Percentiles rank a stretch among this genome's conserved stretches.
Conservation (phyloP, 2,113 vertebrate species). For the Cynocephalus volans region DNA sequence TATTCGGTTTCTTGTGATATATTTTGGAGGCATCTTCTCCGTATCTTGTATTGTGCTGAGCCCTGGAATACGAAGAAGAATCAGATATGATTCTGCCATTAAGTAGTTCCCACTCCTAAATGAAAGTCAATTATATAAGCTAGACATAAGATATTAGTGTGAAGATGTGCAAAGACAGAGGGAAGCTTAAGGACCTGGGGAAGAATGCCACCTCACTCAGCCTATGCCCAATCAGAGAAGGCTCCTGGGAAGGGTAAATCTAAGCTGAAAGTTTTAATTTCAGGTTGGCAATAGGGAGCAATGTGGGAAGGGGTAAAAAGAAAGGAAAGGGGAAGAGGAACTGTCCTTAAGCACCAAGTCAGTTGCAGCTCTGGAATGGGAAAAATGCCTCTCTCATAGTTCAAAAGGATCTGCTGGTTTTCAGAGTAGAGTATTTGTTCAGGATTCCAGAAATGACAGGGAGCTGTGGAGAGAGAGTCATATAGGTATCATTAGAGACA, state of each 20-base stretch:
- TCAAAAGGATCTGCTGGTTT: not conserved
- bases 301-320: not conserved
- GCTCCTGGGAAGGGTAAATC: not conserved
- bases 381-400: not conserved
- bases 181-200: not conserved
- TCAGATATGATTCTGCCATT: not conserved
- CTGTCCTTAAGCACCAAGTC: not conserved
- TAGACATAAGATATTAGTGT: not conserved
- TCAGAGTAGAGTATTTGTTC: conserved; percentile 26
- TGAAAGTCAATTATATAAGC: not conserved
- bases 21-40: not conserved
- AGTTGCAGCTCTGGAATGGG: not conserved
- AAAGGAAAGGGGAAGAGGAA: not conserved
- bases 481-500: not conserved
- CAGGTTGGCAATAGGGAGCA: not conserved
- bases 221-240: not conserved
- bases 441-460: not conserved
- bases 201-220: not conserved
- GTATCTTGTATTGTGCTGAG: not conserved
- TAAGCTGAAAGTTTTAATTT: not conserved
- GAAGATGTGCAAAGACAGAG: not conserved
- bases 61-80: conserved; percentile 6
- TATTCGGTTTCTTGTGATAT: not conserved
- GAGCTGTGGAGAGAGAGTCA: not conserved
- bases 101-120: not conserved